Conservation (phyloP, 1,140 invertebrate species). For the Trigoniulus corallinus region DNA sequence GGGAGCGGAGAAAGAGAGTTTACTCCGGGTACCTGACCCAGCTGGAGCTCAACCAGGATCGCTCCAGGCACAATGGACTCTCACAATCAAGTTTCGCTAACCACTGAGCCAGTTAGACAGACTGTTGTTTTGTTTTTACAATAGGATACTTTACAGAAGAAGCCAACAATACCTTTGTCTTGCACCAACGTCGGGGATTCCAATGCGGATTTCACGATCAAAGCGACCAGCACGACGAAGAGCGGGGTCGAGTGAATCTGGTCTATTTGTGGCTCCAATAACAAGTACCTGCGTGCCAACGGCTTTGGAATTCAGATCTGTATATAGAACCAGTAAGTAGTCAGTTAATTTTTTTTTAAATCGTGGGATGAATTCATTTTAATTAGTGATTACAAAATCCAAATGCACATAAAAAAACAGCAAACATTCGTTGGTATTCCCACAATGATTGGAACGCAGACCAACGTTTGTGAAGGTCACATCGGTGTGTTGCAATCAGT, state of each 20-base stretch:
- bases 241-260: conserved; percentile 83
- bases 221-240: conserved; percentile 72
- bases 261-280: conserved; percentile 86
- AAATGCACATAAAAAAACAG: not conserved
- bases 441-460: too few species aligned
- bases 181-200: conserved; percentile 74
- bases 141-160: conserved; percentile 1
- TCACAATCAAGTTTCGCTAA: too few species aligned
- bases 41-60: too few species aligned
- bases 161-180: conserved; percentile 28
- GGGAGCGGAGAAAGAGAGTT: too few species aligned
- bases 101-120: too few species aligned
- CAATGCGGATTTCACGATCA: conserved; percentile 83
- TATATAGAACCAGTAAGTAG: conserved; percentile 1
- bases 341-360: not conserved
- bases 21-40: too few species aligned
- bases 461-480: too few species aligned
- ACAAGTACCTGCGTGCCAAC: conserved; percentile 57
- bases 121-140: conserved; percentile 41
- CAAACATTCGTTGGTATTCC: too few species aligned
- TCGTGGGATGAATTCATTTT: too few species aligned
- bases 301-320: conserved; percentile 39
- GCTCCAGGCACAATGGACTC: too few species aligned
- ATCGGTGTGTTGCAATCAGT: too few species aligned
- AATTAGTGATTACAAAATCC: too few species aligned